These are phyloP conservation scores for Haemorhous mexicanus DNA, from an alignment of 2,113 vertebrate genomes.

Conservation along the genomic window DNA sequence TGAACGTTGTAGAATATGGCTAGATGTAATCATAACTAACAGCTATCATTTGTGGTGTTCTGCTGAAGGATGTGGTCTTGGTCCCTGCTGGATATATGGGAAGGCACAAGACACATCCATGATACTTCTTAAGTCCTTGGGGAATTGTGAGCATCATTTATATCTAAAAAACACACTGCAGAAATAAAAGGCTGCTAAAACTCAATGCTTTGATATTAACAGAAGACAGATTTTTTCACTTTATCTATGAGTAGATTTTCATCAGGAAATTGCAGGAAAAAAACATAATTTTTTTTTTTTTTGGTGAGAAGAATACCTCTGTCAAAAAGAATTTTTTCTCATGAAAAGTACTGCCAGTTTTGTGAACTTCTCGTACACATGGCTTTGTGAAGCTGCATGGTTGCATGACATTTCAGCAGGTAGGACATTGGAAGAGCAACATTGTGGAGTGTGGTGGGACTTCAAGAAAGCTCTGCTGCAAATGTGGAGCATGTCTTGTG, in stretches of 20 bases:
- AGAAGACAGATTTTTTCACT: neutral
- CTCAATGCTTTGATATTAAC: neutral
- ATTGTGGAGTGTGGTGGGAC: too few relatives aligned
- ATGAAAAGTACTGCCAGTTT: neutral
- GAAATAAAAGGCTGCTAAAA: neutral
- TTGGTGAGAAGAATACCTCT: rapidly evolving
- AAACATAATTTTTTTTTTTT: neutral
- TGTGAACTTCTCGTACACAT: neutral
- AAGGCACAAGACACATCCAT: neutral
- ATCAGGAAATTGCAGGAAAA: neutral
- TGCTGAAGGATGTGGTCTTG: neutral
- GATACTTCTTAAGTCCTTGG: neutral
- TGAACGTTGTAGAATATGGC: rapidly evolving
- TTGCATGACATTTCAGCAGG: neutral
- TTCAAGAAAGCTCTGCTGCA: neutral
- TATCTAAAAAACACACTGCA: neutral
- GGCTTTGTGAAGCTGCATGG: neutral
- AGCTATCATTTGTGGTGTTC: neutral
- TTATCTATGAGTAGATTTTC: neutral
- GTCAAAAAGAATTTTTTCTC: neutral
- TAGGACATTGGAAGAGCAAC: neutral
- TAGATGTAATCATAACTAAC: neutral
- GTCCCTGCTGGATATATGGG: neutral
- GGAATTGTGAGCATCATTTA: neutral
- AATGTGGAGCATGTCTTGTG: neutral